Conservation (phyloP, 2,888 invertebrate genomes). For the Amphiduros pacificus region DNA sequence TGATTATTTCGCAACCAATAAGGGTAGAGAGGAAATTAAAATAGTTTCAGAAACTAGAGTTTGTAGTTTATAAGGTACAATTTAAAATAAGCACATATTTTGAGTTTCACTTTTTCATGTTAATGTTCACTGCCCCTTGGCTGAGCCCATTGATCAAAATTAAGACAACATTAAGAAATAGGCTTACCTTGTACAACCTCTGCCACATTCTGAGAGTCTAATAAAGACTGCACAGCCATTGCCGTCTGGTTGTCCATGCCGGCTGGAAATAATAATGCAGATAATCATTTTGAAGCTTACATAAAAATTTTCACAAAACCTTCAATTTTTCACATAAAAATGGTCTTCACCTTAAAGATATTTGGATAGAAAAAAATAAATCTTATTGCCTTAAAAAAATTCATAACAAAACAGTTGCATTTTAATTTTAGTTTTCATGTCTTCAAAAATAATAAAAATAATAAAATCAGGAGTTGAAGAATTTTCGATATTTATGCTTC, state of each 20-base stretch:
- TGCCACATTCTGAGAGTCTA: conserved; percentile 47
- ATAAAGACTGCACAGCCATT: conserved; percentile 54
- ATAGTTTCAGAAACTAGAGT: no score
- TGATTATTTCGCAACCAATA: no score
- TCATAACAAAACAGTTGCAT: no score
- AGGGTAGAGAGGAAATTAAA: no score
- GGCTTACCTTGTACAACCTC: conserved; percentile 39
- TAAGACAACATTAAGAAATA: neutral
- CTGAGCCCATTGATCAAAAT: no score
- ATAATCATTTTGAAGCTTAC: neutral
- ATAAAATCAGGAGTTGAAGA: no score
- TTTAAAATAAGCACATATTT: no score
- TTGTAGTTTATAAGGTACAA: no score
- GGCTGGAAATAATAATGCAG: conserved; percentile 10
- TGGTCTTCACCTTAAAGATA: neutral
- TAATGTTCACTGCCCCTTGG: no score
- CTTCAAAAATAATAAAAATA: no score
- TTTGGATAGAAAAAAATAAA: neutral
- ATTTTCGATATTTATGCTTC: no score
- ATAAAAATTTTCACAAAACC: neutral
- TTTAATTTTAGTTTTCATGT: neutral
- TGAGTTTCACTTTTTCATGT: no score
- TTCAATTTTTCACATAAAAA: neutral
- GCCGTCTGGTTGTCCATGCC: conserved; percentile 55
- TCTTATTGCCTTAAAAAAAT: neutral